Evolutionary conservation across 1,140 invertebrate species (phyloP), one percentile per base, ranked within the genome.

Genomic region (Whitmania pigra): DNA sequence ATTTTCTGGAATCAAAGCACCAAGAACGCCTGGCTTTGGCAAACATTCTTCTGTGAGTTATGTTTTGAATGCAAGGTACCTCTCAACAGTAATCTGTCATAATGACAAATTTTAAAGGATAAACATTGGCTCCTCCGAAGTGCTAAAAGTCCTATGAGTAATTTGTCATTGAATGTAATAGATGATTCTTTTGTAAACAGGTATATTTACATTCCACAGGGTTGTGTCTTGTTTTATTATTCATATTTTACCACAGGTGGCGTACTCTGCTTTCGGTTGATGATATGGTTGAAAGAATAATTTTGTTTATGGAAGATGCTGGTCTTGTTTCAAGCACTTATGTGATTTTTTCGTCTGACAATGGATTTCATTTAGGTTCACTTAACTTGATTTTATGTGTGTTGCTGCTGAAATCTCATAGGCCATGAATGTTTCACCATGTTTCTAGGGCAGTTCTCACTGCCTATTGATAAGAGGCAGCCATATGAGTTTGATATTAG

Each of bases 401-500:
- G 29, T 31, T 5, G 11, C n/a, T 22, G n/a, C 29, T 20, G 20
- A 31, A 31, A 3, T 20, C 18, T n/a, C 25, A 27, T 27, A 57
- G 55, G 55, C 11, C 2, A 25, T 31, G 31, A 31, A 67, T 31
- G 5, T 67, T 31, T 20, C 22, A 6, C 20, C 31, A 53, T 53
- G 36, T n/a, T 27, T 80, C 18, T 76, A 89, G 90, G 90, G 63
- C 91, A 93, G 82, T 92, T 92, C 80, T 87, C 88, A 29, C 85
- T 92, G 82, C 88, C 91, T 0, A 88, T 87, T 77, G 92, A 94
- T 80, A 94, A 94, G 79, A 84, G 92, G 27, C 90, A 92, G 75
- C 88, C 89, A 0, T 94, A 94, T 79, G 90, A 94, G 78, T 88
- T 90, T 5, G 92, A 94, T 78, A 89, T 92, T 49, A 85, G 86